Conservation (phyloP, 2,888 invertebrate species). For the Lithodes maja region DNA sequence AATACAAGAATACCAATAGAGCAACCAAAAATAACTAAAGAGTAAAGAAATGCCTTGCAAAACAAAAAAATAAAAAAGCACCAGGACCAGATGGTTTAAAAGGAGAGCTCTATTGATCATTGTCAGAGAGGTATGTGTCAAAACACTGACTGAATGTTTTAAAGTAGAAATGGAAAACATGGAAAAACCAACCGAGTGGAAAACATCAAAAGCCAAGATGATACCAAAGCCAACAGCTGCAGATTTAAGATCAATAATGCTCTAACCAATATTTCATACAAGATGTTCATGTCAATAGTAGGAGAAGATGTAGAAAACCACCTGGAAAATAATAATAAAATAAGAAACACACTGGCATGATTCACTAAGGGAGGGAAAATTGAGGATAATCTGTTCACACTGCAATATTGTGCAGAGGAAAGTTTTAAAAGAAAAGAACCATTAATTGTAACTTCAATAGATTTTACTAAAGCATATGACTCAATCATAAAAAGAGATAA, state of each 20-base stretch:
- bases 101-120: not conserved
- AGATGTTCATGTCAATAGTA: conserved; percentile 5
- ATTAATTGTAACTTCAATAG: not conserved
- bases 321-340: not conserved
- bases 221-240: not conserved
- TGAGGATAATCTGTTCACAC: conserved; percentile 17
- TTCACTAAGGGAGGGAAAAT: conserved; percentile 15
- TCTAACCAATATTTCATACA: conserved; percentile 7
- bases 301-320: conserved; percentile 6
- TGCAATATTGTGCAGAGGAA: conserved; percentile 19
- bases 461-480: conserved; percentile 13
- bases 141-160: not conserved
- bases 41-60: not conserved
- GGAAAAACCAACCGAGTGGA: not conserved
- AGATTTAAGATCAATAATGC: not conserved
- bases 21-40: not conserved
- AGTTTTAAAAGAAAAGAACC: not conserved
- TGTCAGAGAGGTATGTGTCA: not conserved
- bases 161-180: not conserved
- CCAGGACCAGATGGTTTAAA: not conserved
- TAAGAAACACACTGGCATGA: not conserved
- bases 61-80: not conserved
- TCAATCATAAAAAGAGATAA: not conserved
- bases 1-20: not conserved
- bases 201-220: not conserved